Conservation (phyloP, 2,113 vertebrate genomes). For the Bujurquina vittata region DNA sequence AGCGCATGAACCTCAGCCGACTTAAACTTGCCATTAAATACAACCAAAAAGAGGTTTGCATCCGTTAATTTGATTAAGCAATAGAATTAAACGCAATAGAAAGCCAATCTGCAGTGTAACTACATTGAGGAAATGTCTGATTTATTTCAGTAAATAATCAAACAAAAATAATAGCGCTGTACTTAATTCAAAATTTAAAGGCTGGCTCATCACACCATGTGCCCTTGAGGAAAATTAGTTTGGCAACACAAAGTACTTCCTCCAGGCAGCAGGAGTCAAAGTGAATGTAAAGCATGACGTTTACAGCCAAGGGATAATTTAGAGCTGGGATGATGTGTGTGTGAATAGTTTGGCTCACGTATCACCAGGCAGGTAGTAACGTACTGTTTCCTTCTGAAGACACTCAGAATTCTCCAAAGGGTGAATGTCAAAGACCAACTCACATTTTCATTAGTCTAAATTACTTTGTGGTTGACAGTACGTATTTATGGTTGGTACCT, state of each 20-base stretch:
- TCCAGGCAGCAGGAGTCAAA: constrained; percentile 41
- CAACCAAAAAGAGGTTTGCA: constrained; percentile 95
- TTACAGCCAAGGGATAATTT: constrained; percentile 38
- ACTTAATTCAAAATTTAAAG: background rate
- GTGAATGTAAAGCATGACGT: constrained; percentile 9
- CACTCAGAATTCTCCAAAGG: background rate
- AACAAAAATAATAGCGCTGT: too few species aligned
- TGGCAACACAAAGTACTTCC: constrained; percentile 23
- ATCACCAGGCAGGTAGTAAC: constrained; percentile 21
- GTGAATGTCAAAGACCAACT: background rate
- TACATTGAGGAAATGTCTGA: background rate
- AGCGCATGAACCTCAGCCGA: constrained; percentile 98
- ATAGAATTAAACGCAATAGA: too few species aligned
- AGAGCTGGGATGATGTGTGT: constrained; percentile 21
- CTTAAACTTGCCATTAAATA: constrained; percentile 99
- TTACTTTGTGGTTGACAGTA: background rate
- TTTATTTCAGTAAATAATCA: background rate
- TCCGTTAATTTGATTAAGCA: too few species aligned
- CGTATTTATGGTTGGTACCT: background rate
- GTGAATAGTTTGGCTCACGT: constrained; percentile 18
- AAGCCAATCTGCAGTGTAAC: background rate
- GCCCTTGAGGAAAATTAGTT: constrained; percentile 34
- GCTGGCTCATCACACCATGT: constrained; percentile 17
- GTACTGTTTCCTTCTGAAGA: constrained; percentile 1
- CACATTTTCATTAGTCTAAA: background rate